A percentile compares a stretch with the other conserved stretches of the same genome.
These are phyloP conservation scores for Netelia fuscicornis DNA, from an alignment of 2,888 invertebrate genomes.

Conservation along the genomic window DNA sequence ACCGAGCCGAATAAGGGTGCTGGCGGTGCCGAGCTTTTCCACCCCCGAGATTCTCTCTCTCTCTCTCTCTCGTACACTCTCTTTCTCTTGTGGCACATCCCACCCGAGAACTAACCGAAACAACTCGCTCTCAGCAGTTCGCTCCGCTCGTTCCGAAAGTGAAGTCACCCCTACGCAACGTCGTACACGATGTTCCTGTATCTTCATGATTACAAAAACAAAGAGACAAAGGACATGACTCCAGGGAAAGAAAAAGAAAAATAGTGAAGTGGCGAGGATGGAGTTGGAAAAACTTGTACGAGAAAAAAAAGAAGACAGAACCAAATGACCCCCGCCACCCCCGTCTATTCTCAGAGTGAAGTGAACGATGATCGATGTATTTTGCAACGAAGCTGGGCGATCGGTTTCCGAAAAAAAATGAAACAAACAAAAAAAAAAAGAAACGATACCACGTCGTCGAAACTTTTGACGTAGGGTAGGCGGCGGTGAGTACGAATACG, in stretches of 20 bases:
- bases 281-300: background rate
- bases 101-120: conserved; percentile 3
- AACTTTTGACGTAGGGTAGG: conserved; percentile 34
- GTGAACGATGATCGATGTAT: conserved; percentile 38
- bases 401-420: background rate
- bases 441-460: background rate
- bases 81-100: conserved; percentile 21
- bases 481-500: background rate
- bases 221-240: background rate
- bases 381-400: conserved; percentile 1
- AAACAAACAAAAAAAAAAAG: conserved; percentile 21
- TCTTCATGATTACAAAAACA: background rate
- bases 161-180: conserved; percentile 12
- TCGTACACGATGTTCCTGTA: background rate
- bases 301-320: conserved; percentile 8
- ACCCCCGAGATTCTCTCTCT: conserved; percentile 25
- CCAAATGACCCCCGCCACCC: too few species aligned
- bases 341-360: background rate
- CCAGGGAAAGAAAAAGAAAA: background rate
- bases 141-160: conserved; percentile 12
- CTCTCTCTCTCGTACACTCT: background rate
- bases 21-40: conserved; percentile 67
- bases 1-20: conserved; percentile 70
- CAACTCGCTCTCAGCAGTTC: conserved; percentile 19
- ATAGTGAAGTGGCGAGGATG: background rate